Evolutionary conservation across 2,888 invertebrate species (phyloP), one percentile per base, ranked within the genome.

Genomic region (Serripes groenlandicus): DNA sequence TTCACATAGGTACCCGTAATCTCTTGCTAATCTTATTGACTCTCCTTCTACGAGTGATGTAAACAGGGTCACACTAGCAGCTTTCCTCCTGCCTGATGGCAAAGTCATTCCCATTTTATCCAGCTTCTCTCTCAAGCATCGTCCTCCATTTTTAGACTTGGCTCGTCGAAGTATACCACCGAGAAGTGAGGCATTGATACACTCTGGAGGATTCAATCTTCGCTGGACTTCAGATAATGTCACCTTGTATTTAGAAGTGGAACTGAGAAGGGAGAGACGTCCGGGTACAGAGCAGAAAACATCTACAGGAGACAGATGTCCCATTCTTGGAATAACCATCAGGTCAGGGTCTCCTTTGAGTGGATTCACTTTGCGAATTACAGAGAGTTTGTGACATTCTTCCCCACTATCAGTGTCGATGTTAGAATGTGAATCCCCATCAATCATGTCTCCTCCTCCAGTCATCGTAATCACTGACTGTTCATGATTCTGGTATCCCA

Each of bases 181-280:
- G 54, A 99, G 96, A 70, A 99, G 96, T 52, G 99, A 99, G 30
- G 99, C 99, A 95, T 99, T 99, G 91, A 99, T 96, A 95, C 99
- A 99, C 96, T 99, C 99, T 0, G 99, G 99, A 54, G 99, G 99
- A 70, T 98, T 98, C 86, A 99, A 96, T 91, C 99, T 96, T 93
- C 99, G 96, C 95, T 99, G 99, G 83, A 99, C 99, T 96, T 99
- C 99, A 15, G 98, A 99, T 82, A 99, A 98, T 62, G 99, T 99
- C 92, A 99, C 99, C 96, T 99, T 99, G 96, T 99, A 99, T 96
- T 99, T 99, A 95, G 99, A 98, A 92, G 99, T 99, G 92, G 98
- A 98, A 89, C 98, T 98, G 91, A 99, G 96, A 85, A 99, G 96
- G 77, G 98, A 98, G 91, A 99, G 96, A 75, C 98, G 96, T 68